phyloP scores from a whole-genome alignment of 2,888 invertebrate species.

The Branchellion lobata region DNA sequence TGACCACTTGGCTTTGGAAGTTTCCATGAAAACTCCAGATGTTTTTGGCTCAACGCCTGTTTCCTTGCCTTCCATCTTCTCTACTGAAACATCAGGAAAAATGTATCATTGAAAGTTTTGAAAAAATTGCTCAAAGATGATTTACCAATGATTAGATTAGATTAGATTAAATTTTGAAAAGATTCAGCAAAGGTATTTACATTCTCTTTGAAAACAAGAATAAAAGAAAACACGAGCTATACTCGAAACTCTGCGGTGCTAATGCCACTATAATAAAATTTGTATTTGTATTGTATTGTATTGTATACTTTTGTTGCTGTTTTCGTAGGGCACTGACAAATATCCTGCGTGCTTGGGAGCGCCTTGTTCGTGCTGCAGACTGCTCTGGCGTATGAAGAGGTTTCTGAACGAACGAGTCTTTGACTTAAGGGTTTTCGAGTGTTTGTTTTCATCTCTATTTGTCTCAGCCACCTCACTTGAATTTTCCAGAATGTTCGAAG shows the following conservation, averaged over 20 bases:
- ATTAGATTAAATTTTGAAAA: too few relatives aligned
- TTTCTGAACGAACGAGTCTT: slow-evolving; percentile 16
- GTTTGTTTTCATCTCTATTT: neutral
- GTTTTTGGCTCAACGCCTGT: neutral
- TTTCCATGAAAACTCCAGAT: neutral
- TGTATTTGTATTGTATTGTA: neutral
- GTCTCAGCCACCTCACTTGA: neutral
- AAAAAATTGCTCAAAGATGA: too few relatives aligned
- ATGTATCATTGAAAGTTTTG: too few relatives aligned
- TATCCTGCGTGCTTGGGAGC: neutral
- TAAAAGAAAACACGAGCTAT: too few relatives aligned
- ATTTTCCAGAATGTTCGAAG: neutral
- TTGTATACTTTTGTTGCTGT: neutral
- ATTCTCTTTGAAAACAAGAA: too few relatives aligned
- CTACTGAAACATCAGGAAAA: too few relatives aligned
- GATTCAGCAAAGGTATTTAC: too few relatives aligned
- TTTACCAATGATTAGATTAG: too few relatives aligned
- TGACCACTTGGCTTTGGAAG: slow-evolving; percentile 8
- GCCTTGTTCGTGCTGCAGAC: neutral
- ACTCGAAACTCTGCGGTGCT: too few relatives aligned
- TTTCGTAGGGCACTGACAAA: neutral
- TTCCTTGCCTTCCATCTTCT: neutral
- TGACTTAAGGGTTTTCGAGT: slow-evolving; percentile 26
- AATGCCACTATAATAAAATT: too few relatives aligned
- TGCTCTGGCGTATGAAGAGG: neutral